A percentile compares a stretch with the other conserved stretches of the same genome.
These are phyloP conservation scores for Pseudonaja textilis DNA, from an alignment of 2,113 vertebrate species.

Conservation along the genomic window DNA sequence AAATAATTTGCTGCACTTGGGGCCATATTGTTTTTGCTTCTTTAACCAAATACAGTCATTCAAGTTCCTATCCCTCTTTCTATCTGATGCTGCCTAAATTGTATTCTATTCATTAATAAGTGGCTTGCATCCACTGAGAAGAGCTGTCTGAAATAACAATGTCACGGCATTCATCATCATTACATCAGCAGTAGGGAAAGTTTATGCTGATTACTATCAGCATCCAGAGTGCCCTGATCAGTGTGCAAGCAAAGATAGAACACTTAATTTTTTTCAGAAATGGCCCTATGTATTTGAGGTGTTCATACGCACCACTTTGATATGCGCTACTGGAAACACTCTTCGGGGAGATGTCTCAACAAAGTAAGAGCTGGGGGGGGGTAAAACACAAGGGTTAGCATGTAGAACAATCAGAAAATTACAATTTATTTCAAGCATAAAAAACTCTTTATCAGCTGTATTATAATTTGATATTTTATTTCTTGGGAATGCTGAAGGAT, in stretches of 20 bases:
- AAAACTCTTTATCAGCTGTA: conserved; percentile 57
- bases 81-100: conserved; percentile 67
- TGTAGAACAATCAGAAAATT: conserved; percentile 55
- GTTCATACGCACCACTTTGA: conserved; percentile 54
- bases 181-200: conserved; percentile 89
- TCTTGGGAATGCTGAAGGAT: conserved; percentile 54
- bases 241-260: conserved; percentile 71
- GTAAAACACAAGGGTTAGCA: conserved; percentile 51
- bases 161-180: conserved; percentile 89
- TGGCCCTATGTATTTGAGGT: conserved; percentile 58
- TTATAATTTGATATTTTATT: conserved; percentile 36
- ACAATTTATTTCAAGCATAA: conserved; percentile 52
- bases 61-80: conserved; percentile 44
- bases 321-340: conserved; percentile 51
- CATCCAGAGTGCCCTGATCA: conserved; percentile 68
- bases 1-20: conserved; percentile 35
- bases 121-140: conserved; percentile 77
- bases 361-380: conserved; percentile 17
- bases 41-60: conserved; percentile 9
- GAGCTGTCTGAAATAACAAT: conserved; percentile 74
- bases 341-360: conserved; percentile 56
- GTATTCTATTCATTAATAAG: conserved; percentile 83
- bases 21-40: conserved; percentile 38
- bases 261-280: conserved; percentile 66
- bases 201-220: conserved; percentile 86